These are phyloP conservation scores for Sabatieria punctata DNA, from an alignment of 2,888 invertebrate species.

Conservation along the genomic window DNA sequence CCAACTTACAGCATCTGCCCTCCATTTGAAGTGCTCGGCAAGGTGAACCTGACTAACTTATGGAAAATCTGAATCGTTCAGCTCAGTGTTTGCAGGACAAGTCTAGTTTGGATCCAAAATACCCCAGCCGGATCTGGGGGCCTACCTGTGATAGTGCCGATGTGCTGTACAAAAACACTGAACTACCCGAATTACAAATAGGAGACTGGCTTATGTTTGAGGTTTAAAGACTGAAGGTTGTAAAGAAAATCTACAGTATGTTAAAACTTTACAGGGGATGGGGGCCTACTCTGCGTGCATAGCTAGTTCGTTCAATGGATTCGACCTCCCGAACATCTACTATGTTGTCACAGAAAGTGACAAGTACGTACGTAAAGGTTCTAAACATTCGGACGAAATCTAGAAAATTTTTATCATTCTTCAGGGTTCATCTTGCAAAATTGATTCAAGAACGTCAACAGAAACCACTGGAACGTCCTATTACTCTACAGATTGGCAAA, in stretches of 20 bases:
- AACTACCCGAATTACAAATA: conserved; percentile 51
- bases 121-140: conserved; percentile 54
- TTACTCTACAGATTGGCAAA: too few species aligned
- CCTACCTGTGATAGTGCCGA: conserved; percentile 88
- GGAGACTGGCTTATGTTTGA: conserved; percentile 65
- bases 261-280: too few species aligned
- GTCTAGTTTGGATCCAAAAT: too few species aligned
- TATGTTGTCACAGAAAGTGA: conserved; percentile 42
- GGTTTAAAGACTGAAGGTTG: too few species aligned
- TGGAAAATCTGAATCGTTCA: not conserved
- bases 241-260: too few species aligned
- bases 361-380: too few species aligned
- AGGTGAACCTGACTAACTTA: not conserved
- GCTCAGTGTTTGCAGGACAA: not conserved
- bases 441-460: too few species aligned
- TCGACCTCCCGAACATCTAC: conserved; percentile 57
- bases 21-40: not conserved
- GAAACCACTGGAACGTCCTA: too few species aligned
- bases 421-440: too few species aligned
- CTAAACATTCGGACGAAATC: not conserved
- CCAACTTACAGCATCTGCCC: not conserved
- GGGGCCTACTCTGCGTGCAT: conserved; percentile 82
- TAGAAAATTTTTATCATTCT: too few species aligned
- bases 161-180: conserved; percentile 49
- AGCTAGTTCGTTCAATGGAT: conserved; percentile 80